Evolutionary conservation across 2,113 vertebrate species (phyloP).

Genomic region (Crotalus viridis): DNA sequence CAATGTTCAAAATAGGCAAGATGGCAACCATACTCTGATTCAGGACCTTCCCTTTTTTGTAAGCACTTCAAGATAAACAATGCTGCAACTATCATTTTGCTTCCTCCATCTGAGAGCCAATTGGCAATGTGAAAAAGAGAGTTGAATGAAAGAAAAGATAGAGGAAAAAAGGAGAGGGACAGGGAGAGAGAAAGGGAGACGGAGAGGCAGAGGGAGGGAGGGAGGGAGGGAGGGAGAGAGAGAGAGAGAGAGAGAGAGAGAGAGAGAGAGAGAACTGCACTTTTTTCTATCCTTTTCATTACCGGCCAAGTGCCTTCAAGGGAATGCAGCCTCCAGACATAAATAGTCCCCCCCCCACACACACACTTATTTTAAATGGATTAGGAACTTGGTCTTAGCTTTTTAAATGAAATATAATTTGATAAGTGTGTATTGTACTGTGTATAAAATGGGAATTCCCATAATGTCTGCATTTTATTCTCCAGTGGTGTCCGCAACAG

Average conservation of each 20-base stretch:
- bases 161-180: neutral
- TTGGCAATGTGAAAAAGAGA: neutral
- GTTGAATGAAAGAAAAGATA: neutral
- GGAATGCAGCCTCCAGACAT: neutral
- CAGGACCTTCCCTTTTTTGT: neutral
- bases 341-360: neutral
- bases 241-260: too few relatives aligned
- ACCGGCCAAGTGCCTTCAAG: neutral
- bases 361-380: neutral
- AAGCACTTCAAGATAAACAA: neutral
- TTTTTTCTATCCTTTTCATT: neutral
- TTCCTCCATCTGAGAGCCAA: neutral
- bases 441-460: neutral
- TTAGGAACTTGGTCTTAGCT: neutral
- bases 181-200: too few relatives aligned
- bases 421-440: neutral
- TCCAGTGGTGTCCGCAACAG: neutral
- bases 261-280: neutral
- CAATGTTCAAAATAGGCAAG: neutral
- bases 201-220: too few relatives aligned
- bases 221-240: too few relatives aligned
- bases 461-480: neutral
- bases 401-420: neutral
- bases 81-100: neutral
- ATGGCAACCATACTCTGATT: neutral